These are phyloP conservation scores for Anguilla anguilla DNA, from an alignment of 2,797 vertebrate genomes.

Conservation along the genomic window DNA sequence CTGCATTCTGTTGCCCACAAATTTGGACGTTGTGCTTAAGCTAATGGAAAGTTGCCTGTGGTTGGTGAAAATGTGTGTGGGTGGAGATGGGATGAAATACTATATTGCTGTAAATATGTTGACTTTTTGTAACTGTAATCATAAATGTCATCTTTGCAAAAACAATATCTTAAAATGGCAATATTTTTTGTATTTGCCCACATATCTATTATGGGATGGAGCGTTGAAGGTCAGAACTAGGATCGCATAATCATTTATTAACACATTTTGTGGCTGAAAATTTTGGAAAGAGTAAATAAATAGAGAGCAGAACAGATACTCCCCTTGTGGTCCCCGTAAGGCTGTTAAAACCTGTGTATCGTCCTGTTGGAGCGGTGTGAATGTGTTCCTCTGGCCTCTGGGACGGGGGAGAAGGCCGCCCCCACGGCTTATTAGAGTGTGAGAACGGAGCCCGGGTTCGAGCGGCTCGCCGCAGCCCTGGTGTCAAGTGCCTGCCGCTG, in stretches of 20 bases:
- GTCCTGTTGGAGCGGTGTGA: constrained; percentile 22
- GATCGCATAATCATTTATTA: background rate
- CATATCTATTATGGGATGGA: no score
- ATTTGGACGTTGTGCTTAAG: background rate
- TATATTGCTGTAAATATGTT: no score
- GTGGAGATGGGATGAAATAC: no score
- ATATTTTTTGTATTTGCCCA: no score
- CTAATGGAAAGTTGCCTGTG: background rate
- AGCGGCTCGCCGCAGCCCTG: background rate
- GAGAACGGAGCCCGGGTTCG: background rate
- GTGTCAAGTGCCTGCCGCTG: constrained; percentile 12
- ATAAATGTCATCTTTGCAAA: no score
- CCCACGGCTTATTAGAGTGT: constrained; percentile 22
- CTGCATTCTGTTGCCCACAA: background rate
- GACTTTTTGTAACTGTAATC: no score
- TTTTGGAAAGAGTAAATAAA: background rate
- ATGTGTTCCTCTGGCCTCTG: constrained; percentile 27
- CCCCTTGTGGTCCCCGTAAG: constrained; percentile 3
- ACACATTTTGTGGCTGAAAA: background rate
- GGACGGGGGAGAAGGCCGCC: background rate
- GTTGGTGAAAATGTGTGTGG: background rate
- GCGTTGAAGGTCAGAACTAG: background rate
- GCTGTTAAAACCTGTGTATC: constrained; percentile 2
- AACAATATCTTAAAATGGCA: no score
- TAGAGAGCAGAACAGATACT: background rate